phyloP scores from a whole-genome alignment of 2,888 invertebrate species.

The Standfussiana lucernea region DNA sequence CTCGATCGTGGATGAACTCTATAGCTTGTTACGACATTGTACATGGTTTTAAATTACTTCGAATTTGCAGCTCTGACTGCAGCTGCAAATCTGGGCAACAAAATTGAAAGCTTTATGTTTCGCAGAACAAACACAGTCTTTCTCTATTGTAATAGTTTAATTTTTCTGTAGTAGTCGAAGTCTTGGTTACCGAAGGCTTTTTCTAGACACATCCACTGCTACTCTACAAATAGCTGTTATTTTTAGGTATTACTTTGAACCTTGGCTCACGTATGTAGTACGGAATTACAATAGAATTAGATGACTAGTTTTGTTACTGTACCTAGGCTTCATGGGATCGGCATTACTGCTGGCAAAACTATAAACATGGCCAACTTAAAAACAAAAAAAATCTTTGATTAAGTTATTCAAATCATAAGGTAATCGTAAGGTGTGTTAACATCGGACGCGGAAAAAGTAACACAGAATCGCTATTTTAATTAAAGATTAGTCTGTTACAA shows the following conservation, averaged over 20 bases:
- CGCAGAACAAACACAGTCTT: background rate
- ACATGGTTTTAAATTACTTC: conserved; percentile 21
- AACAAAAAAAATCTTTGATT: background rate
- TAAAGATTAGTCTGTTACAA: conserved; percentile 7
- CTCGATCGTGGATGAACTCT: conserved; percentile 46
- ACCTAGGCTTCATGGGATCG: background rate
- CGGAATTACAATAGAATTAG: background rate
- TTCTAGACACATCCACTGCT: too few species aligned
- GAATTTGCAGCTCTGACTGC: conserved; percentile 19
- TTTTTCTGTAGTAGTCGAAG: background rate
- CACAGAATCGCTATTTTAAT: conserved; percentile 26
- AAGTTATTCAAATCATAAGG: background rate
- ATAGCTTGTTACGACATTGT: conserved; percentile 29
- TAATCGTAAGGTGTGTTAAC: background rate
- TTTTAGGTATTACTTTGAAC: background rate
- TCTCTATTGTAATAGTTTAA: background rate
- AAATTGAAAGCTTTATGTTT: background rate
- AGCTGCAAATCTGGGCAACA: background rate
- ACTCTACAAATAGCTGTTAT: background rate
- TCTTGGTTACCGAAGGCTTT: background rate
- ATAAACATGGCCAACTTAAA: background rate
- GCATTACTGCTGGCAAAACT: background rate
- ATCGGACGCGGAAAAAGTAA: conserved; percentile 15
- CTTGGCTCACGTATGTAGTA: background rate
- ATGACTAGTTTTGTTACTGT: background rate